Conservation (phyloP, 2,113 vertebrate genomes). For the Nestor notabilis region DNA sequence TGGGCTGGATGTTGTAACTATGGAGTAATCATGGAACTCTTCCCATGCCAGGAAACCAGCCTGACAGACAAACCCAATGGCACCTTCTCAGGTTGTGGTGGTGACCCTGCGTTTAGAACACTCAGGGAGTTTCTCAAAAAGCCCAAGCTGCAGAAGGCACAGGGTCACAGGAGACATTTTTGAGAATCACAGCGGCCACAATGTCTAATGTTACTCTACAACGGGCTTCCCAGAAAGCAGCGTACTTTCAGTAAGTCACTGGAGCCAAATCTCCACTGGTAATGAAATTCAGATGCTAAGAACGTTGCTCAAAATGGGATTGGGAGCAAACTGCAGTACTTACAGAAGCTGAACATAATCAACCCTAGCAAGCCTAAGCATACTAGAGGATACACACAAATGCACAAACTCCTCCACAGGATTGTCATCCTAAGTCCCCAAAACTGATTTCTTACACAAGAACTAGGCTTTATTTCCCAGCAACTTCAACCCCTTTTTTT, state of each 20-base stretch:
- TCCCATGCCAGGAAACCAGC: background rate
- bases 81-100: background rate
- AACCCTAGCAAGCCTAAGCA: background rate
- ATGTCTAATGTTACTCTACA: background rate
- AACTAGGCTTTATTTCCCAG: background rate
- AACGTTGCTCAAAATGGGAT: background rate
- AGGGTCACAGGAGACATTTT: background rate
- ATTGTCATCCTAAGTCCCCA: background rate
- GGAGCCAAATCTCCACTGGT: background rate
- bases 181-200: background rate
- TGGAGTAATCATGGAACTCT: background rate
- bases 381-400: background rate
- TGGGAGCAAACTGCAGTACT: background rate
- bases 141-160: background rate
- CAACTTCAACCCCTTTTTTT: background rate
- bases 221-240: slow-evolving; percentile 36
- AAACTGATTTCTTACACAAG: background rate
- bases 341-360: background rate
- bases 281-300: slow-evolving; percentile 54
- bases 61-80: background rate
- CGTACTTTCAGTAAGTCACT: background rate
- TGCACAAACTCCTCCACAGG: background rate
- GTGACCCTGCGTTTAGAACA: background rate
- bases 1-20: background rate
- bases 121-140: background rate